Evolutionary conservation across 2,113 vertebrate species (phyloP).

Genomic region (Numida meleagris): DNA sequence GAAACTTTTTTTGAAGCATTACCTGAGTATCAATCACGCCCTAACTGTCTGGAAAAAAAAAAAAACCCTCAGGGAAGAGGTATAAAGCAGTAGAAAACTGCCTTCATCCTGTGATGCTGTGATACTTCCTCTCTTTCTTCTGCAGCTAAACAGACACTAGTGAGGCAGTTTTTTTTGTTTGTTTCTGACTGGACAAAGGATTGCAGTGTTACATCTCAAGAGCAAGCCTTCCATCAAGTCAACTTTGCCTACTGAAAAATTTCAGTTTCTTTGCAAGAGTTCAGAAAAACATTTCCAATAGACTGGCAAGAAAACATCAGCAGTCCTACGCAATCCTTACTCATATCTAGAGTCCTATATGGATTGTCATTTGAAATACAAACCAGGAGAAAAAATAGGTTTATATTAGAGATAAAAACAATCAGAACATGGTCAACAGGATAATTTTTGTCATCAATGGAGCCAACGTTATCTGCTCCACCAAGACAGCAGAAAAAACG

Average conservation of each 20-base stretch:
- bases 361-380: neutral
- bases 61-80: neutral
- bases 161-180: neutral
- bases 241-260: neutral
- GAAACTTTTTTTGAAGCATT: neutral
- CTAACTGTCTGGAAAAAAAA: neutral
- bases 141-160: neutral
- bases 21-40: neutral
- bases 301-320: neutral
- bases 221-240: neutral
- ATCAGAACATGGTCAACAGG: neutral
- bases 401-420: neutral
- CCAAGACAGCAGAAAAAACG: neutral
- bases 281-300: neutral
- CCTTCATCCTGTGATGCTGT: fast-evolving
- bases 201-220: neutral
- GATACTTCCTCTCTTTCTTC: neutral
- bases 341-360: neutral
- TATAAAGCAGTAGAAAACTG: neutral
- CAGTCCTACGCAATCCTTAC: neutral
- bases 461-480: neutral
- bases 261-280: neutral
- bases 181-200: neutral
- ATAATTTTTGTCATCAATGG: neutral
- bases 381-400: neutral